A percentile compares a stretch with the other conserved stretches of the same genome.
Conservation (phyloP, 2,888 invertebrate genomes). For the Diabrotica balteata region DNA sequence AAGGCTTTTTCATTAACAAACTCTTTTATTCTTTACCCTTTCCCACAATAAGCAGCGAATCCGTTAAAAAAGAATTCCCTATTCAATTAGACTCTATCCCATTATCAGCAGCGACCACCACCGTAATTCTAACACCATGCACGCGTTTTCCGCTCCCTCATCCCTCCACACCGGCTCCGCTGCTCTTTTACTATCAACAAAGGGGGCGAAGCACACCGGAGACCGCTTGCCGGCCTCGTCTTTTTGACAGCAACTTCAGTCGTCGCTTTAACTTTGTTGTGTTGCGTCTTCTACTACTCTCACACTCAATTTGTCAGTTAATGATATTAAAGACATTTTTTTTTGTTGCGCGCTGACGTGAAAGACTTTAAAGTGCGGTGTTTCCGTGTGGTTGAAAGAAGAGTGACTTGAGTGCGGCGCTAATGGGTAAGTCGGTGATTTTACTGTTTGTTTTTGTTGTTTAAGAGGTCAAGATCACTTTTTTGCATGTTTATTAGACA, state of each 20-base stretch:
- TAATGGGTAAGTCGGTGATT: neutral
- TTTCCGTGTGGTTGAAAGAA: neutral
- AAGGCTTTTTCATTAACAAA: no score
- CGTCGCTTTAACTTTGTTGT: constrained; percentile 15
- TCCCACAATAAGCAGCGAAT: neutral
- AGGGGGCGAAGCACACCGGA: constrained; percentile 23
- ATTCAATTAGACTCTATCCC: constrained; percentile 8
- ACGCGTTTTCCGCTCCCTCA: constrained; percentile 6
- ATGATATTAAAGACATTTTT: neutral
- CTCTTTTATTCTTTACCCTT: no score
- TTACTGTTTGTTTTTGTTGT: no score
- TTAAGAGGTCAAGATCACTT: no score
- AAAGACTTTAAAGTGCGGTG: neutral
- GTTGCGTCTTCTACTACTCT: neutral
- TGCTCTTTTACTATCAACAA: constrained; percentile 27
- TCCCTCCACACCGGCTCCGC: neutral
- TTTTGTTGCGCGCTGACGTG: neutral
- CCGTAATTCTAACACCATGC: constrained; percentile 16
- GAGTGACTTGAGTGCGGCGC: neutral
- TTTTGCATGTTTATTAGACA: no score
- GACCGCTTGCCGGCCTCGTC: constrained; percentile 11
- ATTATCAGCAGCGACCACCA: constrained; percentile 16
- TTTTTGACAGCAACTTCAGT: constrained; percentile 24
- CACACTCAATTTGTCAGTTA: neutral
- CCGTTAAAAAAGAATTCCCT: neutral